Percentiles rank a stretch among this genome's conserved stretches.
Evolutionary conservation across 2,797 vertebrate species (phyloP).

Genomic region (Chromis chromis): DNA sequence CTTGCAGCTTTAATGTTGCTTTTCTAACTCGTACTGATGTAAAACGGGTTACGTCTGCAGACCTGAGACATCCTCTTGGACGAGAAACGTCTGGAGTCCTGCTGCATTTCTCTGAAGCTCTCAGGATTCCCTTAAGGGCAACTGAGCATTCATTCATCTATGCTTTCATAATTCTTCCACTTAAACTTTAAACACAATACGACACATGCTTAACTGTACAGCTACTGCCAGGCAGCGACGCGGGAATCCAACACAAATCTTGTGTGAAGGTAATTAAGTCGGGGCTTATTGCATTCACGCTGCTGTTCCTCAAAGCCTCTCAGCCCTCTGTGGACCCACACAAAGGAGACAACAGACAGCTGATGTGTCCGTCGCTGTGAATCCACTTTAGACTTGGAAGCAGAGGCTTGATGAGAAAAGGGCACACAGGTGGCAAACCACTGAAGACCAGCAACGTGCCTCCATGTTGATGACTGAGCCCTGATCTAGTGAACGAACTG

Average conservation of each 20-base stretch:
- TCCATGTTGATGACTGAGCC: constrained; percentile 51
- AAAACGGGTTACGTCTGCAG: not conserved
- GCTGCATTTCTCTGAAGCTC: too few relatives aligned
- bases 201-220: constrained; percentile 21
- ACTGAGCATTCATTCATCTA: constrained; percentile 3
- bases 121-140: not conserved
- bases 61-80: not conserved
- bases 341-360: constrained; percentile 33
- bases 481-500: constrained; percentile 50
- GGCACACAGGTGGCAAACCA: constrained; percentile 52
- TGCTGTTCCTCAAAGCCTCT: constrained; percentile 37
- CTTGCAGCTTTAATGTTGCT: too few relatives aligned
- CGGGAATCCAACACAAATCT: constrained; percentile 61
- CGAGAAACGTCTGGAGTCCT: too few relatives aligned
- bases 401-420: constrained; percentile 8
- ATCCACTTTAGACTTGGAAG: constrained; percentile 38
- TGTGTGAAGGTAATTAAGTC: constrained; percentile 50
- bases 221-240: constrained; percentile 49
- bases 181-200: constrained; percentile 52
- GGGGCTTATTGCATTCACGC: constrained; percentile 34
- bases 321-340: not conserved
- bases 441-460: constrained; percentile 48
- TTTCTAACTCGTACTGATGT: not conserved
- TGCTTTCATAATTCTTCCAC: constrained; percentile 38
- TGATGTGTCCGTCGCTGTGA: constrained; percentile 39